Percentiles rank a stretch among this genome's conserved stretches.
Conservation (phyloP, 2,797 vertebrate species). For the Gambusia yucatana region DNA sequence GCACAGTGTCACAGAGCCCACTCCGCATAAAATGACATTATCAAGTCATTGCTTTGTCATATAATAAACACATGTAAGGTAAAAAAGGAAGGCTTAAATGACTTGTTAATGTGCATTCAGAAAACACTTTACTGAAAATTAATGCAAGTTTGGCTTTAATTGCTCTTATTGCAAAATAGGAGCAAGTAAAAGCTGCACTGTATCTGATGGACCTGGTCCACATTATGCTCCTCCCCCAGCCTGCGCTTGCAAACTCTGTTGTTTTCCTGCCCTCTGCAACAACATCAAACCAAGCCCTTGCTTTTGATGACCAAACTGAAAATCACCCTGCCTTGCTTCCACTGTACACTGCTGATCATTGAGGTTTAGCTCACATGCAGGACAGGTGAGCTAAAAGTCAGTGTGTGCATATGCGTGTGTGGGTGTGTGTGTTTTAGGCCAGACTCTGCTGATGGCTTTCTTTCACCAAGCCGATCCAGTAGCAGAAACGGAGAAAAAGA, state of each 20-base stretch:
- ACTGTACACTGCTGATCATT: conserved; percentile 23
- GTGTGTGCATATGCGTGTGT: conserved; percentile 17
- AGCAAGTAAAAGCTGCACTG: conserved; percentile 46
- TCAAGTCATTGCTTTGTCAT: conserved; percentile 38
- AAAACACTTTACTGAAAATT: background rate
- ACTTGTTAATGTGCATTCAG: conserved; percentile 42
- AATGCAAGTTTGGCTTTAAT: conserved; percentile 28
- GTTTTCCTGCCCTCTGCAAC: conserved; percentile 13
- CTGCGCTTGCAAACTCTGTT: conserved; percentile 60
- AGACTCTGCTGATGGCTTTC: conserved; percentile 94
- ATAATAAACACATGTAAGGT: background rate
- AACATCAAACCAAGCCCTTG: conserved; percentile 11
- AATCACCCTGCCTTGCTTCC: conserved; percentile 15
- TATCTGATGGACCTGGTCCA: conserved; percentile 29
- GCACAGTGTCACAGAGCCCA: background rate
- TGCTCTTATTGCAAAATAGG: conserved; percentile 27
- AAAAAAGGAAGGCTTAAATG: conserved; percentile 17
- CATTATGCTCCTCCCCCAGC: conserved; percentile 30
- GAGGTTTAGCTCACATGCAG: conserved; percentile 8
- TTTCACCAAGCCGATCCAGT: conserved; percentile 90
- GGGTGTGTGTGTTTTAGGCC: conserved; percentile 79
- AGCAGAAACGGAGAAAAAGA: conserved; percentile 97
- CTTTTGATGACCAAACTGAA: conserved; percentile 24
- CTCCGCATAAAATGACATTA: conserved; percentile 25
- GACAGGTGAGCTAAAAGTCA: conserved; percentile 37